These are phyloP conservation scores for Conistra vaccinii DNA, from an alignment of 2,888 invertebrate species.

Conservation along the genomic window DNA sequence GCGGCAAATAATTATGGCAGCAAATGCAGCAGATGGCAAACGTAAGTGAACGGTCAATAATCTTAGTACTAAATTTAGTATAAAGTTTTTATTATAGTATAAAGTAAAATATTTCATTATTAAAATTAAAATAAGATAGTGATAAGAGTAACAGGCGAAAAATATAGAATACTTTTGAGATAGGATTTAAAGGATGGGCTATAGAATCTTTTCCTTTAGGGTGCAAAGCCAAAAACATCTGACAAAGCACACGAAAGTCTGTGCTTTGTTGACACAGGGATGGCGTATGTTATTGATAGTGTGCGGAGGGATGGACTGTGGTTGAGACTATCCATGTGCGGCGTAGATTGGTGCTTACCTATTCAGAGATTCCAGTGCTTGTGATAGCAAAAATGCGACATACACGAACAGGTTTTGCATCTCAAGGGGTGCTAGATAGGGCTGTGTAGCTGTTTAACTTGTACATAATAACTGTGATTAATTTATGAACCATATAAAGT, in stretches of 20 bases:
- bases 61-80: neutral
- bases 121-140: neutral
- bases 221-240: neutral
- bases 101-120: neutral
- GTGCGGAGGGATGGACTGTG: neutral
- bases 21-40: neutral
- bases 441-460: neutral
- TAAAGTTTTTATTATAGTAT: neutral
- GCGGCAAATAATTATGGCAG: neutral
- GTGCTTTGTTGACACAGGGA: neutral
- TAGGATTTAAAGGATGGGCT: neutral
- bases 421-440: neutral
- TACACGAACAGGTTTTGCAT: neutral
- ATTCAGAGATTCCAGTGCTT: neutral
- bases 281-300: neutral
- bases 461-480: neutral
- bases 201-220: neutral
- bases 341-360: no score
- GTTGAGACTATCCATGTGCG: no score
- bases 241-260: neutral
- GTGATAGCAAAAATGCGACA: neutral
- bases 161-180: neutral
- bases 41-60: constrained; percentile 17
- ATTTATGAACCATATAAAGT: no score
- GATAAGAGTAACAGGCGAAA: neutral